A percentile compares a stretch with the other conserved stretches of the same genome.
Conservation (phyloP, 1,140 invertebrate genomes). For the Lepidurus apus region DNA sequence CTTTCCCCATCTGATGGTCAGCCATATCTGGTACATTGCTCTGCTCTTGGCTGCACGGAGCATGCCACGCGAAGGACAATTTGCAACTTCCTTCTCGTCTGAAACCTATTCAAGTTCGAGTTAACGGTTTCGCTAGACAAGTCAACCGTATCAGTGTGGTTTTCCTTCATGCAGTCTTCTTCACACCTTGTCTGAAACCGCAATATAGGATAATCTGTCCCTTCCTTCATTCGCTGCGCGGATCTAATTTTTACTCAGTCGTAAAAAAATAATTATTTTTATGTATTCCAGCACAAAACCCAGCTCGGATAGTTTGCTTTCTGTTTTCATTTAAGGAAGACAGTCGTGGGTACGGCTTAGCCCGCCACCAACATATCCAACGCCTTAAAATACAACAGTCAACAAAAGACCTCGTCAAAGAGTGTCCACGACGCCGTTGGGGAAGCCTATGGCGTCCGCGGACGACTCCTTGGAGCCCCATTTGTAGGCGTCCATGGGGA, state of each 20-base stretch:
- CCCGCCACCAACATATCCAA: not conserved
- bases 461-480: constrained; percentile 17
- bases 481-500: constrained; percentile 17
- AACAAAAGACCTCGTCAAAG: constrained; percentile 16
- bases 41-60: not conserved
- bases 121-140: constrained; percentile 12
- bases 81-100: constrained; percentile 18
- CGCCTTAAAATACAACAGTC: not conserved
- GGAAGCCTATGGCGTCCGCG: constrained; percentile 12
- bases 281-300: not conserved
- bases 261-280: not conserved
- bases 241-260: not conserved
- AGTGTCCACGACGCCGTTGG: constrained; percentile 12
- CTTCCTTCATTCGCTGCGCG: not conserved
- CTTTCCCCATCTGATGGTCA: not conserved
- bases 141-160: not conserved
- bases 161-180: not conserved
- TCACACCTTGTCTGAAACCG: constrained; percentile 6
- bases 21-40: not conserved
- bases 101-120: not conserved
- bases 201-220: not conserved
- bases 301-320: not conserved
- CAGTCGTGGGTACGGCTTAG: not conserved
- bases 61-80: not conserved
- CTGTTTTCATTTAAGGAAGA: not conserved